Evolutionary conservation across 53 echinoderm and acorn worm genomes (phyloP), one percentile per base, ranked within the genome.

Genomic region (Paracentrotus lividus): DNA sequence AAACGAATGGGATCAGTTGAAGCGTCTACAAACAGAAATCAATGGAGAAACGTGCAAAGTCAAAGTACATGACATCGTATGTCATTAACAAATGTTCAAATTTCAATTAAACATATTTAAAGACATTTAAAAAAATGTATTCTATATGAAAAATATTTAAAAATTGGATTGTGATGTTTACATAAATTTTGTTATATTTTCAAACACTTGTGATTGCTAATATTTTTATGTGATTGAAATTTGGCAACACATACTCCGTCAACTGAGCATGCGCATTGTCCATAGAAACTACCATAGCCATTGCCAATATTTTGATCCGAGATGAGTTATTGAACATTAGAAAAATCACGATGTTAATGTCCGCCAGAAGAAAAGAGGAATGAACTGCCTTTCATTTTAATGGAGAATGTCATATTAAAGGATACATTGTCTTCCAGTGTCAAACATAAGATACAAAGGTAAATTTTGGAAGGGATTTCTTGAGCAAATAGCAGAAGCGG

Each of bases 191-290:
- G 38, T 8, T 21, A 76, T 76, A 76, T 40, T 42, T n/a, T n/a
- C n/a, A n/a, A n/a, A 42, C 4, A 38, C 6, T 40, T 20, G 0
- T 76, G 6, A 76, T 76, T 42, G 42, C 76, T 76, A 76, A 20
- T n/a, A 31, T 76, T 42, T 21, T 20, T 36, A 76, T 4, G 18
- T 42, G 6, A 5, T 76, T 2, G 4, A 76, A 5, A 14, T 40
- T 38, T 16, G 85, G 85, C 85, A 85, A 85, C 85, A 52, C 45
- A 85, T 32, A 47, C 24, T 31, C 87, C 6, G 26, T 8, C 44
- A 29, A 72, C 12, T 92, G 92, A 52, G 92, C 92, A 78, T 92
- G 92, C 92, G 92, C 92, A 92, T 34, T 92, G 57, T 78, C 92
- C 92, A 52, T 92, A 57, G 92, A 92, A 78, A 92, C 92, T 92